These are phyloP conservation scores for Ornithorhynchus anatinus DNA, from an alignment of 2,113 vertebrate genomes.

Conservation along the genomic window DNA sequence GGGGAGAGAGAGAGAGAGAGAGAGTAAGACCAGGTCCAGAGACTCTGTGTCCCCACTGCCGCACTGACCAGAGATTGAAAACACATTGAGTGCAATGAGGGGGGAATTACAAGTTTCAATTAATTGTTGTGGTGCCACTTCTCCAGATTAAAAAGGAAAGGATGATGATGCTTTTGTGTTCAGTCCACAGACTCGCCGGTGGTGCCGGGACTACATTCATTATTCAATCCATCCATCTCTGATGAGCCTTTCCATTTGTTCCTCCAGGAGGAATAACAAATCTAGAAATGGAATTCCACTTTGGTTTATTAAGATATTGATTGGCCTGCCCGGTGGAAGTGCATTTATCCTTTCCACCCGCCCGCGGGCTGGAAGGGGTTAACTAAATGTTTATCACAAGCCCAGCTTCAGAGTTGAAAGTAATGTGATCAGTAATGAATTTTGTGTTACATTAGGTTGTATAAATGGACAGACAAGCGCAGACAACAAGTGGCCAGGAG, in stretches of 20 bases:
- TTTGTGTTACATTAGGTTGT: slow-evolving; percentile 99
- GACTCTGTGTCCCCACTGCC: not conserved
- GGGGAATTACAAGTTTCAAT: slow-evolving; percentile 38
- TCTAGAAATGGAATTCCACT: slow-evolving; percentile 77
- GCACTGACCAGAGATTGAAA: not conserved
- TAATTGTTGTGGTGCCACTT: slow-evolving; percentile 38
- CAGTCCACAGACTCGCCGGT: slow-evolving; percentile 41
- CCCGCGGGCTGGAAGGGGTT: slow-evolving; percentile 73
- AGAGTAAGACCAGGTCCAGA: not conserved
- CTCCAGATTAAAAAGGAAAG: slow-evolving; percentile 35
- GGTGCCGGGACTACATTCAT: slow-evolving; percentile 67
- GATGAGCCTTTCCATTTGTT: slow-evolving; percentile 61
- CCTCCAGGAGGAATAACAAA: slow-evolving; percentile 71
- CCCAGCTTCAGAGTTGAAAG: slow-evolving; percentile 90
- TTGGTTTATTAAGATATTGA: slow-evolving; percentile 78
- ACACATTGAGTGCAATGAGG: slow-evolving; percentile 24
- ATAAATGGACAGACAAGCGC: slow-evolving; percentile 90
- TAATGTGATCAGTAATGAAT: slow-evolving; percentile 99
- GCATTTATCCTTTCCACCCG: slow-evolving; percentile 68
- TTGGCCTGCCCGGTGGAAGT: slow-evolving; percentile 70
- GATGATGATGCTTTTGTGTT: slow-evolving; percentile 62
- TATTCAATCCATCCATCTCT: slow-evolving; percentile 64
- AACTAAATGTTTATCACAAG: slow-evolving; percentile 87
- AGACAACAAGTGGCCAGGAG: slow-evolving; percentile 97
- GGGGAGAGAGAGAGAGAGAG: too few species aligned